Percentiles rank a stretch among this genome's conserved stretches.
Evolutionary conservation across 2,888 invertebrate species (phyloP).

Genomic region (Falcaria lacertinaria): DNA sequence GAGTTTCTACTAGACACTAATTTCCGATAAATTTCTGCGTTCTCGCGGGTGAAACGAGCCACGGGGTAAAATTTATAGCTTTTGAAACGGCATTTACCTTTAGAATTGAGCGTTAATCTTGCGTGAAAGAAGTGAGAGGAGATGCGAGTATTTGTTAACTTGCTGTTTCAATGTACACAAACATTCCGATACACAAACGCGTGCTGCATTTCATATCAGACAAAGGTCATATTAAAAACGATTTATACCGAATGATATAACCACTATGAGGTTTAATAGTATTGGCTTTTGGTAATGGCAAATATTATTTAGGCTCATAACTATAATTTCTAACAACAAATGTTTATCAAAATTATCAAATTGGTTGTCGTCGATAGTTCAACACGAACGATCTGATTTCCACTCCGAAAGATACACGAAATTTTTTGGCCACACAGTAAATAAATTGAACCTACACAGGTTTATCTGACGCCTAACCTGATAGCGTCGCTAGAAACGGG

Average conservation of each 20-base stretch:
- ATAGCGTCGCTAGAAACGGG: not conserved
- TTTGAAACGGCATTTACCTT: constrained; percentile 69
- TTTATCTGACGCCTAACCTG: not conserved
- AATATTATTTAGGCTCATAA: too few relatives aligned
- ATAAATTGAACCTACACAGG: constrained; percentile 2
- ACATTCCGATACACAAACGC: not conserved
- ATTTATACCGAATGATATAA: too few relatives aligned
- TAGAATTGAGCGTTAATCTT: constrained; percentile 75
- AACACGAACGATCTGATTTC: not conserved
- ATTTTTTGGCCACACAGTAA: not conserved
- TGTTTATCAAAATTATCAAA: too few relatives aligned
- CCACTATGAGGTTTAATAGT: too few relatives aligned
- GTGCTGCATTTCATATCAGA: not conserved
- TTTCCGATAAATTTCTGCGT: constrained; percentile 74
- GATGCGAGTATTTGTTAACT: constrained; percentile 42
- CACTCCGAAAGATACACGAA: not conserved
- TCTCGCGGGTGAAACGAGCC: constrained; percentile 67
- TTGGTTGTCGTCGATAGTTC: too few relatives aligned
- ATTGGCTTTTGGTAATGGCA: too few relatives aligned
- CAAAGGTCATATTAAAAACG: not conserved
- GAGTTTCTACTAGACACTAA: constrained; percentile 62
- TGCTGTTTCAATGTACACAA: constrained; percentile 21
- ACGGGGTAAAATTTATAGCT: constrained; percentile 66
- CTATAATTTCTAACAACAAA: too few relatives aligned
- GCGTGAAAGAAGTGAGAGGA: constrained; percentile 62